These are phyloP conservation scores for Sprattus sprattus DNA, from an alignment of 2,113 vertebrate species.

Conservation along the genomic window DNA sequence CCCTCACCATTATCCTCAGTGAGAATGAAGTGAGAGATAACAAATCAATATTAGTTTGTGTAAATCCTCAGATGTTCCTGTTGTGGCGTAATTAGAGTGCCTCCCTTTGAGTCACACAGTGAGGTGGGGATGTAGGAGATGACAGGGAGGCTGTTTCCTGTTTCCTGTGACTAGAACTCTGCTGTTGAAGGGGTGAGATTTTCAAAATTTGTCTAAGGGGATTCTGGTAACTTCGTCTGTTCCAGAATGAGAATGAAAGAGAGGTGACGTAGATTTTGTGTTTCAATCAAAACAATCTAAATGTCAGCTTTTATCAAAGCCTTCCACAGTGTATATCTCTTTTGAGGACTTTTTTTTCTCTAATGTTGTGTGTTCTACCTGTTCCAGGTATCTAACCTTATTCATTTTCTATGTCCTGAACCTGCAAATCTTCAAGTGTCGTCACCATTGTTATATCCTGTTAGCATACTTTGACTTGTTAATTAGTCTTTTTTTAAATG, in stretches of 20 bases:
- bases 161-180: neutral
- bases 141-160: neutral
- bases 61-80: neutral
- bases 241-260: constrained; percentile 16
- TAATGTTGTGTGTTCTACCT: constrained; percentile 36
- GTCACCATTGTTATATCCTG: constrained; percentile 45
- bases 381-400: constrained; percentile 37
- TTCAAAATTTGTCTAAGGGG: neutral
- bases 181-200: neutral
- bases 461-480: constrained; percentile 51
- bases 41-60: constrained; percentile 3
- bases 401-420: constrained; percentile 43
- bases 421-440: constrained; percentile 30
- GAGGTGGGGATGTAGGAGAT: neutral
- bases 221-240: neutral
- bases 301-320: constrained; percentile 53
- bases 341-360: neutral
- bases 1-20: neutral
- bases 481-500: constrained; percentile 67
- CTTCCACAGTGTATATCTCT: constrained; percentile 21
- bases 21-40: neutral
- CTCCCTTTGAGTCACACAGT: neutral
- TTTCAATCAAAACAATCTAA: constrained; percentile 56
- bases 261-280: constrained; percentile 64
- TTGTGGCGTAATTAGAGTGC: neutral